phyloP scores from a whole-genome alignment of 2,888 invertebrate genomes.

The Rambutsinella grinnellia region DNA sequence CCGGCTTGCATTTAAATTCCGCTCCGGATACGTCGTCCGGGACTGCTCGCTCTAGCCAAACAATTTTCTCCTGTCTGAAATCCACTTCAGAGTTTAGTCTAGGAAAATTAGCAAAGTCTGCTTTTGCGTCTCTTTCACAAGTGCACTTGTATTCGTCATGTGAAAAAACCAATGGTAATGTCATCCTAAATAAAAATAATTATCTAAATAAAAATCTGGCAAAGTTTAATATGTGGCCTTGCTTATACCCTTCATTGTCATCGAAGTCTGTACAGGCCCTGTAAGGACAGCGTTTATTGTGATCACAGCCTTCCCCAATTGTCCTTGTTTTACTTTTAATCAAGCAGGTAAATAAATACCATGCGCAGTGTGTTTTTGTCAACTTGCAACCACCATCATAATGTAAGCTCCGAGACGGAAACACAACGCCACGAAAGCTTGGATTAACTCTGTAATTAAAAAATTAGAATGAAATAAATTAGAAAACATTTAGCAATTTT shows the following conservation, averaged over 20 bases:
- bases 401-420: slow-evolving; percentile 26
- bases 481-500: no score
- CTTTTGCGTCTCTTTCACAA: background rate
- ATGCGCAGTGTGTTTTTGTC: background rate
- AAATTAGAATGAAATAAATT: no score
- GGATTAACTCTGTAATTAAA: no score
- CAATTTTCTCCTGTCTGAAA: background rate
- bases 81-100: background rate
- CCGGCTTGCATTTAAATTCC: slow-evolving; percentile 21
- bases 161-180: no score
- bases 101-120: background rate
- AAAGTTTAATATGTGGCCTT: no score
- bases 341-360: no score
- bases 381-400: slow-evolving; percentile 14
- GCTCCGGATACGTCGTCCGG: background rate
- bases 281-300: no score
- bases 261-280: no score
- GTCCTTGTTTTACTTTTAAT: background rate
- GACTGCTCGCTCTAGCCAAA: slow-evolving; percentile 17
- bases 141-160: background rate
- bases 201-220: no score
- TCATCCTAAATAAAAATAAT: no score
- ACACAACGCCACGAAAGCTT: slow-evolving; percentile 11
- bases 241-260: no score
- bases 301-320: no score